phyloP scores from a whole-genome alignment of 1,140 invertebrate species.

The Atta colombica region DNA sequence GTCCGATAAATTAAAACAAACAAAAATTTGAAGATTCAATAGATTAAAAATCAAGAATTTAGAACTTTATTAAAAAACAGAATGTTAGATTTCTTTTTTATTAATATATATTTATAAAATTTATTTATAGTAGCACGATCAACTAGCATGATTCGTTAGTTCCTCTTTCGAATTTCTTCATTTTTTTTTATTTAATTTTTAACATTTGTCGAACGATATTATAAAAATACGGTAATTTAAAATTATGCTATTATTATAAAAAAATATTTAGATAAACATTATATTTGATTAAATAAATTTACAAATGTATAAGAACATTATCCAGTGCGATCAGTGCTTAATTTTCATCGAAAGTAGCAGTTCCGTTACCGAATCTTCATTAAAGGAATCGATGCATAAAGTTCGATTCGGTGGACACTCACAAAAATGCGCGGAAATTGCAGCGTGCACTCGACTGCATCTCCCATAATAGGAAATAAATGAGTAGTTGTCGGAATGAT shows the following conservation, averaged over 20 bases:
- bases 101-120: too few species aligned
- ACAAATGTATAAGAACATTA: neutral
- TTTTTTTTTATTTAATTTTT: neutral
- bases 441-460: slow-evolving; percentile 54
- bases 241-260: neutral
- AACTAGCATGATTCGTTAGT: too few species aligned
- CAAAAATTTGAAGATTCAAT: too few species aligned
- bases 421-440: slow-evolving; percentile 55
- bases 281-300: neutral
- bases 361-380: slow-evolving; percentile 40
- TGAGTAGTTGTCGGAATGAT: slow-evolving; percentile 20
- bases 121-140: too few species aligned
- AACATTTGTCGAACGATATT: neutral
- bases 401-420: slow-evolving; percentile 18
- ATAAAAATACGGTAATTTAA: neutral
- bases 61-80: too few species aligned
- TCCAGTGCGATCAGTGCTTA: too few species aligned
- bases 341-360: neutral
- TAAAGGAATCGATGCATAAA: slow-evolving; percentile 39
- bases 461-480: slow-evolving; percentile 40
- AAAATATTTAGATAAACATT: neutral
- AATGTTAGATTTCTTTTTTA: too few species aligned
- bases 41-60: too few species aligned
- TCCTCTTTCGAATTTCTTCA: too few species aligned
- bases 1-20: too few species aligned